Conservation (phyloP, 2,888 invertebrate species). For the Cheilosia scutellata region DNA sequence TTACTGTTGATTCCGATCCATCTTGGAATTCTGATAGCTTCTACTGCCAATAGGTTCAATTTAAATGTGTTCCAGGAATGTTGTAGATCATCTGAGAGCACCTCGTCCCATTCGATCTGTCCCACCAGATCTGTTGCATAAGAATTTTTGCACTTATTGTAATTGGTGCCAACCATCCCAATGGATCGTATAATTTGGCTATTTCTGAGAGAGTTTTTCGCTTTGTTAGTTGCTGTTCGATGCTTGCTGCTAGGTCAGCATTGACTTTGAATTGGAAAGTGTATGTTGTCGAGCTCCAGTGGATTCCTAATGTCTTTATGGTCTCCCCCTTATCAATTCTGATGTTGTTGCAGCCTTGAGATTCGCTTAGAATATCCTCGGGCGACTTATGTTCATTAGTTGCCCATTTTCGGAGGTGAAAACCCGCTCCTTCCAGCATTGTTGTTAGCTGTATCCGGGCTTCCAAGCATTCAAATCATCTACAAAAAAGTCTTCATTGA, state of each 20-base stretch:
- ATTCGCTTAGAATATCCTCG: no score
- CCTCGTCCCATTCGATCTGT: slow-evolving; percentile 11
- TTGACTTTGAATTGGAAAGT: slow-evolving; percentile 29
- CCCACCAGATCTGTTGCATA: slow-evolving; percentile 29
- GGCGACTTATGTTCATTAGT: no score
- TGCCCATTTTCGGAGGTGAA: slow-evolving; percentile 33
- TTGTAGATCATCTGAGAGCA: no score
- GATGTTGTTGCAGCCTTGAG: slow-evolving; percentile 1
- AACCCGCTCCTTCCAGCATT: slow-evolving; percentile 21
- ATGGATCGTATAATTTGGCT: slow-evolving; percentile 9
- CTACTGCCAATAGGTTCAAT: no score
- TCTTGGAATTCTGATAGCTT: no score
- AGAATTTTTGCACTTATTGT: slow-evolving; percentile 23
- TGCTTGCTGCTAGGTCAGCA: not conserved
- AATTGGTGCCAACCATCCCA: slow-evolving; percentile 19
- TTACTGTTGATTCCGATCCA: no score
- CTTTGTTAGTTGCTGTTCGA: slow-evolving; percentile 12
- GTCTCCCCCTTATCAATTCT: slow-evolving; percentile 26
- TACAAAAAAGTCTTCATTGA: no score
- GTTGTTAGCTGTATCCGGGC: no score
- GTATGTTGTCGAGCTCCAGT: slow-evolving; percentile 32
- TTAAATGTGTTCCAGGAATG: no score
- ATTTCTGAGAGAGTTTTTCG: slow-evolving; percentile 19
- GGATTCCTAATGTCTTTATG: slow-evolving; percentile 34
- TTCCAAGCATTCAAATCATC: no score